Evolutionary conservation across 2,113 vertebrate species (phyloP), one percentile per base, ranked within the genome.

Genomic region (Sylvia atricapilla): DNA sequence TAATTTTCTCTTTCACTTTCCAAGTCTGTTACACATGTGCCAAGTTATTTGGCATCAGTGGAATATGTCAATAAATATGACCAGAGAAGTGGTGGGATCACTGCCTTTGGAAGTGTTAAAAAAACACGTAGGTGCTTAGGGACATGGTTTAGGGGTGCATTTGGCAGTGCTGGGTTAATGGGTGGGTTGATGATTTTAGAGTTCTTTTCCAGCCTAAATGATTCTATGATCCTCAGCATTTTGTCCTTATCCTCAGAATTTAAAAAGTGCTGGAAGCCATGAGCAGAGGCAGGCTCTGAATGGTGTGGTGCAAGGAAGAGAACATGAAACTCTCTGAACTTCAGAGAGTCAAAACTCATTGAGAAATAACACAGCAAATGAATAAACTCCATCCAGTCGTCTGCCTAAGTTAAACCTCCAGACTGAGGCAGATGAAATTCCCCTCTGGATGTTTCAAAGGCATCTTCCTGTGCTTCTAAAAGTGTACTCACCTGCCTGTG

Each of bases 401-500:
- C 66, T 74, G 22, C 49, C 63, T 50, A 15, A 49, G 8, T 62
- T 62, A 79, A 83, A 83, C 41, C 5, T 55, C 4, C 16, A 66
- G 13, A 68, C 1, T 85, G 50, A 93, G 11, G 44, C 12, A 79
- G 44, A 55, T 47, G 5, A 88, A 78, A 87, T 55, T 83, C 21
- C 35, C 21, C 49, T 90, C 63, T 56, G 75, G 27, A 25, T 79
- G 47, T 17, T 87, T 72, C 69, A 64, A 63, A 92, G 25, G 2
- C 6, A 1, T 46, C 17, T 66, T 80, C 31, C 37, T 1, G 0
- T 21, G 25, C 58, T 85, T 72, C 41, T 56, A 69, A 63, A 63
- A 83, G 31, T 13, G 28, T 18, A 14, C 22, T 60, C 3, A 13
- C 0, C 0, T 58, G 13, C 22, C 28, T 35, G 8, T 20, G 27